These are phyloP conservation scores for Drosophila elegans DNA, from an alignment of 1,140 invertebrate genomes.

Conservation along the genomic window DNA sequence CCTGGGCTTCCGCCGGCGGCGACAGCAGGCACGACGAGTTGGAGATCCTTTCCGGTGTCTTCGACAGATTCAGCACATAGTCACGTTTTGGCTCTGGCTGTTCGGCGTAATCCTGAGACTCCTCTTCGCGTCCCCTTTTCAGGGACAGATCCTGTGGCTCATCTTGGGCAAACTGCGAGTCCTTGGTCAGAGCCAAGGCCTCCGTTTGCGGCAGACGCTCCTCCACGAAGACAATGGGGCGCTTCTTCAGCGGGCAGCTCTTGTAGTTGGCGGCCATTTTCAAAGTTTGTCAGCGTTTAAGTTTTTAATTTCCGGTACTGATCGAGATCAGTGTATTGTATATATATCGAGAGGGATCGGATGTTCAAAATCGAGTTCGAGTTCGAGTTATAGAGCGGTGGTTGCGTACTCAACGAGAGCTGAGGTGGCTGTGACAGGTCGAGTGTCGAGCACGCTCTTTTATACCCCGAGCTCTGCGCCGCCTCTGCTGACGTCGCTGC, in stretches of 20 bases:
- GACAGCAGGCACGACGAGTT: slow-evolving; percentile 49
- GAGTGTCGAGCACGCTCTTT: slow-evolving; percentile 68
- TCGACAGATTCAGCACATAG: slow-evolving; percentile 76
- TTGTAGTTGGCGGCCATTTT: slow-evolving; percentile 89
- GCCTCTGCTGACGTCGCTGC: slow-evolving; percentile 37
- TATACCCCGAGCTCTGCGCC: slow-evolving; percentile 62
- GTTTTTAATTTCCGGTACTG: slow-evolving; percentile 20
- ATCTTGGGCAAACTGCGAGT: slow-evolving; percentile 54
- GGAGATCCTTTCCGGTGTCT: slow-evolving; percentile 55
- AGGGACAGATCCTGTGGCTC: slow-evolving; percentile 89
- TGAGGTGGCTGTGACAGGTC: slow-evolving; percentile 84
- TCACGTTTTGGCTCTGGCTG: slow-evolving; percentile 67
- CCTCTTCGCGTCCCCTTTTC: slow-evolving; percentile 54
- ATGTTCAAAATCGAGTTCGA: slow-evolving; percentile 15
- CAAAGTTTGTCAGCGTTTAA: slow-evolving; percentile 9
- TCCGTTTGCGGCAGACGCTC: slow-evolving; percentile 74
- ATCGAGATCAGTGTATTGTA: slow-evolving; percentile 3
- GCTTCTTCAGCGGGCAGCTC: slow-evolving; percentile 95
- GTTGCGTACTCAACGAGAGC: slow-evolving; percentile 79
- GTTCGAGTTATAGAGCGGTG: slow-evolving; percentile 14
- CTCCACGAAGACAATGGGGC: slow-evolving; percentile 89
- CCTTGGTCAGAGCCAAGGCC: slow-evolving; percentile 74
- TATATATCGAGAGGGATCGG: slow-evolving; percentile 8
- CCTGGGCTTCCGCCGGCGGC: slow-evolving; percentile 57
- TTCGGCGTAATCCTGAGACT: slow-evolving; percentile 57